Evolutionary conservation across 2,113 vertebrate genomes (phyloP).

Genomic region (Labeo rohita): DNA sequence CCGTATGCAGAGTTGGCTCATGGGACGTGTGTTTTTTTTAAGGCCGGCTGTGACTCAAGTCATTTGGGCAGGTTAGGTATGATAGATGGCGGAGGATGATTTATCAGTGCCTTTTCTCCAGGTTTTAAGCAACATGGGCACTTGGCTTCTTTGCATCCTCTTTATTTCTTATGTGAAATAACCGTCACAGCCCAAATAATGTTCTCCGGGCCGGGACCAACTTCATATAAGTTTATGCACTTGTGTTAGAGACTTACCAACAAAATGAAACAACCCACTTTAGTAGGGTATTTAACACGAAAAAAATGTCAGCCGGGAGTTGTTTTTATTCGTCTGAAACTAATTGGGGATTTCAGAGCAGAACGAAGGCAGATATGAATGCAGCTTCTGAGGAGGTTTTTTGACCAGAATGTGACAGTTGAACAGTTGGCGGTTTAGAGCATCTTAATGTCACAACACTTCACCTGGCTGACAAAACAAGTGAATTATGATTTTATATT

Average conservation of each 20-base stretch:
- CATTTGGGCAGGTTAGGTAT: conserved; percentile 13
- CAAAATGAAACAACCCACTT: neutral
- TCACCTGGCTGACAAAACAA: neutral
- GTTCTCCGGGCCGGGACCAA: neutral
- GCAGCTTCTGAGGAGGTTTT: neutral
- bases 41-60: neutral
- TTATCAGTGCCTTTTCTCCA: conserved; percentile 42
- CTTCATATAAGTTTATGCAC: neutral
- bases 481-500: neutral
- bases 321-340: neutral
- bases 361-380: neutral
- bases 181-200: conserved; percentile 18
- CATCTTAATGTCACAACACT: neutral
- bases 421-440: no score
- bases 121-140: conserved; percentile 16
- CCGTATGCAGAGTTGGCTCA: conserved; percentile 36
- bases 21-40: conserved; percentile 15
- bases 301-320: neutral
- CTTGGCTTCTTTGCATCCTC: conserved; percentile 14
- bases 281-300: neutral
- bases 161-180: conserved; percentile 6
- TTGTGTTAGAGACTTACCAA: neutral
- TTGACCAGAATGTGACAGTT: neutral
- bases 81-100: conserved; percentile 27
- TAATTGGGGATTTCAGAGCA: neutral